phyloP scores from a whole-genome alignment of 2,888 invertebrate species.

The Yponomeuta plumbellus region DNA sequence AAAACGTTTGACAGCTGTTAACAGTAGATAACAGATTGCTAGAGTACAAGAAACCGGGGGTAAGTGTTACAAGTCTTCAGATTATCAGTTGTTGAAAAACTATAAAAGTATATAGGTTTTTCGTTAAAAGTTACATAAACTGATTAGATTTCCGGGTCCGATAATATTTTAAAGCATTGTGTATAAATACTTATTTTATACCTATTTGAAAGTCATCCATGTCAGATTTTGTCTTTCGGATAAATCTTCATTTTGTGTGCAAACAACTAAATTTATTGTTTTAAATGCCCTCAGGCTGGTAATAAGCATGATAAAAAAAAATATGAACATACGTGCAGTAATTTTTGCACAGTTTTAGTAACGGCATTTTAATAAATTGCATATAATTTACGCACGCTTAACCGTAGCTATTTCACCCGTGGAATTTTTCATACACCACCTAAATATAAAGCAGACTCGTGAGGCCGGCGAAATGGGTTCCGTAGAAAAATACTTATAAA shows the following conservation, averaged over 20 bases:
- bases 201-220: too few species aligned
- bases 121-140: background rate
- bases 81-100: background rate
- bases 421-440: constrained; percentile 13
- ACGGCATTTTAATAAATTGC: constrained; percentile 4
- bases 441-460: constrained; percentile 14
- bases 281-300: background rate
- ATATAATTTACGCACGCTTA: constrained; percentile 3
- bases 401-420: constrained; percentile 4
- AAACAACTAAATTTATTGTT: background rate
- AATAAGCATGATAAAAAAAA: background rate
- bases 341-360: constrained; percentile 10
- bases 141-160: too few species aligned
- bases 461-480: background rate
- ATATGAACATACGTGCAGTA: background rate
- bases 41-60: too few species aligned
- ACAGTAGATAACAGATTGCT: too few species aligned
- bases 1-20: too few species aligned
- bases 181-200: too few species aligned
- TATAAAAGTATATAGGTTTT: background rate
- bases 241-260: too few species aligned
- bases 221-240: too few species aligned
- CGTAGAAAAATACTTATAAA: background rate
- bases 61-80: background rate
- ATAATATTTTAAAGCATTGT: too few species aligned